These are phyloP conservation scores for Andrena cerasifolii DNA, from an alignment of 1,140 invertebrate species.

Conservation along the genomic window DNA sequence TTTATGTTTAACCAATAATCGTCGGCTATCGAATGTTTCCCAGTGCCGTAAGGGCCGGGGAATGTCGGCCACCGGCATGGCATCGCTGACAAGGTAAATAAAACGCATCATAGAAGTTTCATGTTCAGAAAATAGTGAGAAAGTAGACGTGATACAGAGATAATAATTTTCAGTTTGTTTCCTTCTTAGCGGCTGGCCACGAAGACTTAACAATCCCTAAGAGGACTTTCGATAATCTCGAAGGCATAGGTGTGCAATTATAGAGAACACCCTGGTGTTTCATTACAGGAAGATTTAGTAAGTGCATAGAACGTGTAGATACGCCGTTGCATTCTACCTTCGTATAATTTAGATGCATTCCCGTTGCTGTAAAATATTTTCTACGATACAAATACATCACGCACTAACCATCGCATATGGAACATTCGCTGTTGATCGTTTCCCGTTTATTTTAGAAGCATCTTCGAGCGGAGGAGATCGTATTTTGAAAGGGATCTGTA, in stretches of 20 bases:
- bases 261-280: too few species aligned
- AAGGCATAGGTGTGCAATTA: too few species aligned
- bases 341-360: not conserved
- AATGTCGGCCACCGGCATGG: not conserved
- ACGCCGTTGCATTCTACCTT: too few species aligned
- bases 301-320: too few species aligned
- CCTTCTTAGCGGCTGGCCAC: too few species aligned
- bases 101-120: not conserved
- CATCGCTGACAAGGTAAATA: not conserved
- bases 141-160: too few species aligned
- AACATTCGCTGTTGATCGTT: not conserved
- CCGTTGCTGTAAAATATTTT: not conserved
- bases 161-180: too few species aligned
- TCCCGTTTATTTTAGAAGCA: constrained; percentile 2
- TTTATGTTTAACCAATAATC: constrained; percentile 12
- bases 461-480: constrained; percentile 3
- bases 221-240: too few species aligned
- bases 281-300: too few species aligned
- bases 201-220: too few species aligned
- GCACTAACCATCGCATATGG: not conserved
- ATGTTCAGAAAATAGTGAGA: not conserved
- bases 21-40: not conserved
- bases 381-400: not conserved
- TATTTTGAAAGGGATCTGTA: constrained; percentile 25
- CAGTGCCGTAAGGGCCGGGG: not conserved